Conservation (phyloP, 2,888 invertebrate genomes). For the Gymnoscelis rufifasciata region DNA sequence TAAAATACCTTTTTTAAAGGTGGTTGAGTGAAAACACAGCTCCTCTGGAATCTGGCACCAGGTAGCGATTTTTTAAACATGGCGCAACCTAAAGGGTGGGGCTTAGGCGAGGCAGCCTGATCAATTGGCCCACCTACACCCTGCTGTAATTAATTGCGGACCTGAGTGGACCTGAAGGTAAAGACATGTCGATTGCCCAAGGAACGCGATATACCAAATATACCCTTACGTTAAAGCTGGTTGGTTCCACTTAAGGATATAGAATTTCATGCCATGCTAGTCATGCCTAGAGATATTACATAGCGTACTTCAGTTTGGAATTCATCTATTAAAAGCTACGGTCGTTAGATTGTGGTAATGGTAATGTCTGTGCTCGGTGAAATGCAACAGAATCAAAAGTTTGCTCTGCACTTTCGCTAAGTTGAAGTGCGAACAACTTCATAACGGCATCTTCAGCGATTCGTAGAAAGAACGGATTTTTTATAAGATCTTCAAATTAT, state of each 20-base stretch:
- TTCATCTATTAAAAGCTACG: not conserved
- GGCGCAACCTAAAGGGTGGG: slow-evolving; percentile 51
- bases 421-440: slow-evolving; percentile 27
- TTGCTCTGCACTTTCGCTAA: slow-evolving; percentile 26
- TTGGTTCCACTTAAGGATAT: not conserved
- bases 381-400: slow-evolving; percentile 19
- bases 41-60: not conserved
- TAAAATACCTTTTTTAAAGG: too few species aligned
- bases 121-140: slow-evolving; percentile 52
- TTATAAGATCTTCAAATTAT: too few species aligned
- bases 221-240: too few species aligned
- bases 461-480: slow-evolving; percentile 20
- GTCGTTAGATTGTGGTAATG: slow-evolving; percentile 12
- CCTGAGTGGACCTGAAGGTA: slow-evolving; percentile 18
- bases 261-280: not conserved
- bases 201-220: slow-evolving; percentile 1
- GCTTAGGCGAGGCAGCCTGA: slow-evolving; percentile 45
- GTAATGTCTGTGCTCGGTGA: slow-evolving; percentile 8
- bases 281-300: not conserved
- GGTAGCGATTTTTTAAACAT: slow-evolving; percentile 55
- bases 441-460: slow-evolving; percentile 30
- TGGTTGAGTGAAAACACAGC: not conserved
- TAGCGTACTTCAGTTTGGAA: not conserved
- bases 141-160: slow-evolving; percentile 51
- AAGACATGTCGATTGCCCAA: not conserved